A percentile compares a stretch with the other conserved stretches of the same genome.
These are phyloP conservation scores for Parochlus steinenii DNA, from an alignment of 2,888 invertebrate genomes.

Conservation along the genomic window DNA sequence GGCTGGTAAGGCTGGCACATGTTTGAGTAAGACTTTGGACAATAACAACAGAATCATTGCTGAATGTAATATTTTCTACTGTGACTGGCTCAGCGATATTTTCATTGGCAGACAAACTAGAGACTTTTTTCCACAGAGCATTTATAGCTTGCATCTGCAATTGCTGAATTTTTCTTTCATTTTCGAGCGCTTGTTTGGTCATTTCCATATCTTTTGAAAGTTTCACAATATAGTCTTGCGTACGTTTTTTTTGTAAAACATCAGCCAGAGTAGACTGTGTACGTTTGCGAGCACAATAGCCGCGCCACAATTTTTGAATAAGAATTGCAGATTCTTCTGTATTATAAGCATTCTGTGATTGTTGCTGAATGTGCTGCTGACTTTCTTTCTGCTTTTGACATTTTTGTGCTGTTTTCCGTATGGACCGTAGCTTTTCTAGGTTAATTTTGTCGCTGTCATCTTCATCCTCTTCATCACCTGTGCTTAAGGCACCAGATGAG, in stretches of 20 bases:
- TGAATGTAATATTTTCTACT: constrained; percentile 3
- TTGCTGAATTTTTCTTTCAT: constrained; percentile 70
- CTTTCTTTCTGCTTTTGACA: constrained; percentile 23
- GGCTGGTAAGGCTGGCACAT: constrained; percentile 49
- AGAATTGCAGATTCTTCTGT: constrained; percentile 47
- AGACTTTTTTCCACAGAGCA: constrained; percentile 76
- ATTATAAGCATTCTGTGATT: constrained; percentile 17
- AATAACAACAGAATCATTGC: constrained; percentile 34
- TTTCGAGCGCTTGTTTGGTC: constrained; percentile 67
- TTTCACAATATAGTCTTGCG: constrained; percentile 72
- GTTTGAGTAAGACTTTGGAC: constrained; percentile 60
- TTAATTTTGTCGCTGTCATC: constrained; percentile 48
- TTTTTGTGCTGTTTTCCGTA: constrained; percentile 40
- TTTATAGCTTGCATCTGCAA: constrained; percentile 71
- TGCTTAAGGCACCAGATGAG: no score
- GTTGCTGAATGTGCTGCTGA: constrained; percentile 17
- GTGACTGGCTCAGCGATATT: constrained; percentile 14
- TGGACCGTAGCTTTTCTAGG: constrained; percentile 46
- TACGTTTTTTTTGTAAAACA: constrained; percentile 57
- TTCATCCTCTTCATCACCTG: constrained; percentile 25
- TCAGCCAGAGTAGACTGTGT: constrained; percentile 34
- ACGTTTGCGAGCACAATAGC: constrained; percentile 57
- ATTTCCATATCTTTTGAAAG: constrained; percentile 70
- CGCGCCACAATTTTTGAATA: constrained; percentile 77
- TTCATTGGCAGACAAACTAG: constrained; percentile 36